These are phyloP conservation scores for Eumerus sabulonum DNA, from an alignment of 2,888 invertebrate species.

Conservation along the genomic window DNA sequence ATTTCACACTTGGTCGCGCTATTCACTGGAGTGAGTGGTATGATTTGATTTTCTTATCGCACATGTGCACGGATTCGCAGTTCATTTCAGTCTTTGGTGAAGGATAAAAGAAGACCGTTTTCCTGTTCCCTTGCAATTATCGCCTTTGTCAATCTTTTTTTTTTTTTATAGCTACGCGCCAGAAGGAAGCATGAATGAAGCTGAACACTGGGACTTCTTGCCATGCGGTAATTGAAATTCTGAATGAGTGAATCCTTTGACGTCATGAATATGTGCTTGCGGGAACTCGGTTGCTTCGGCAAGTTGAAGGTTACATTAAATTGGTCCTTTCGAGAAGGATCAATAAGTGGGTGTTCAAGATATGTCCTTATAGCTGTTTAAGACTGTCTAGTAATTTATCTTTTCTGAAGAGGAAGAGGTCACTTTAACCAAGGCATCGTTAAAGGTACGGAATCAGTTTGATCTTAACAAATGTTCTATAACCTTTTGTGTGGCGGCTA, in stretches of 20 bases:
- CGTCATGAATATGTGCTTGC: constrained; percentile 35
- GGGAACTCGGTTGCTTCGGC: no score
- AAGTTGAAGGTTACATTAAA: no score
- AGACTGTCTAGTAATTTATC: no score
- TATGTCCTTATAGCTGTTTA: no score
- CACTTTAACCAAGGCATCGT: no score
- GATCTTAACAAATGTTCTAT: no score
- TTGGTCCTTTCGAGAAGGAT: no score
- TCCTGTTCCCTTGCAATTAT: constrained; percentile 28
- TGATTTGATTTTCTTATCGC: constrained; percentile 73
- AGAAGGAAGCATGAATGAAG: constrained; percentile 60
- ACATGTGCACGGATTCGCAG: constrained; percentile 70
- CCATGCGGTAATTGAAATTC: constrained; percentile 31
- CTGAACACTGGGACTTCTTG: constrained; percentile 30
- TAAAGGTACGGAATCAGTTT: no score
- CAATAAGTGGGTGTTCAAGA: no score
- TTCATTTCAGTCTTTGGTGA: constrained; percentile 7
- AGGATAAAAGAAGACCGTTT: constrained; percentile 7
- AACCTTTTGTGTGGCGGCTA: no score
- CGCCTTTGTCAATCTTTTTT: constrained; percentile 3
- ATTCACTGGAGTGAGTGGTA: constrained; percentile 23
- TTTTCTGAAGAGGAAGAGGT: no score
- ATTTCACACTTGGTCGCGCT: constrained; percentile 64
- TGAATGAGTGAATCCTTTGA: constrained; percentile 41
- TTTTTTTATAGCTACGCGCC: constrained; percentile 11